Base-by-base conservation (phyloP, 2,113 vertebrate species). In the Bungarus multicinctus region DNA sequence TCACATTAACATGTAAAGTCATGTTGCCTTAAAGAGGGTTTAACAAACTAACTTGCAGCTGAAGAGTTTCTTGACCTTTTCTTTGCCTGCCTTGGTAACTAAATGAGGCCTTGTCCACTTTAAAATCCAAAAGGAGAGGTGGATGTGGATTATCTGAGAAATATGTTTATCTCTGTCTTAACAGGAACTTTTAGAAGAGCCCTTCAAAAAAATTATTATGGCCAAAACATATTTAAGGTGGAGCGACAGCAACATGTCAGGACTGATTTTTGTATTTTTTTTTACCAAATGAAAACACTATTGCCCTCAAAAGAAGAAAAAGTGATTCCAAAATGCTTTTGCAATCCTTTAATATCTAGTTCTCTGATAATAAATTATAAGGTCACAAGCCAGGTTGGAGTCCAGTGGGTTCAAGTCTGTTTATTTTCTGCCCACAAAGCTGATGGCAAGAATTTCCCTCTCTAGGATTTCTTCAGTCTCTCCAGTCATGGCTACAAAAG, bases 11-110 rank as follows among this genome's bases (percentile, higher is more conserved):
- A 93, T 96, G 91, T 91, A 34, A 95, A 94, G 94, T 96, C 93
- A 60, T 53, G 93, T 93, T 95, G 93, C 95, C 47, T 4, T 94
- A 88, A 93, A 50, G 54, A 89, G 94, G 91, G 90, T 95, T 92
- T 93, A 96, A 96, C 95, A 96, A 96, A 97, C 96, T 96, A 94
- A 96, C 23, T 89, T 85, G 34, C 85, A 89, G 60, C 88, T 53
- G 90, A 94, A 57, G 94, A 96, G 88, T 95, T 95, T 94, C 93
- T 95, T 96, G 95, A 97, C 96, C 94, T 95, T 95, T 94, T 55
- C 92, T 85, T 96, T 5, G 92, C 94, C 89, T 92, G 89, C 55
- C 91, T 93, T 93, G 94, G 89, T 92, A 95, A 92, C 87, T 0
- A 27, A 94, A 85, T 91, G 85, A 64, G 9, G 87, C 89, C 30